Conservation (phyloP, 1,140 invertebrate genomes). For the Apocrypta bakeri region DNA sequence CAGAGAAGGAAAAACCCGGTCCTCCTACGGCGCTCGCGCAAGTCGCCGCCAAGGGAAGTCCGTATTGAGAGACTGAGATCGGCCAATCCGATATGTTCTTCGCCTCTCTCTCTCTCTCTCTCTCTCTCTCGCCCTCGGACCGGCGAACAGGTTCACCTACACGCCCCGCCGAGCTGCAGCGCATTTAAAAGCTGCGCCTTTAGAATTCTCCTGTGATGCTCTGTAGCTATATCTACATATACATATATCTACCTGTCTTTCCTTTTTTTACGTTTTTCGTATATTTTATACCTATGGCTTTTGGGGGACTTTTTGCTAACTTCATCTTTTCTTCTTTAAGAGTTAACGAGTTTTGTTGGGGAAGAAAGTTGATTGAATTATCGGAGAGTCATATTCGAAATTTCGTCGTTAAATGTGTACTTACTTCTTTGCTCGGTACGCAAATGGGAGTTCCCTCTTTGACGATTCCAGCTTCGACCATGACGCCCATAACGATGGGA, state of each 20-base stretch:
- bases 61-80: slow-evolving; percentile 53
- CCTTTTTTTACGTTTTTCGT: background rate
- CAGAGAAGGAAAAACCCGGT: slow-evolving; percentile 59
- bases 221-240: background rate
- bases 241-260: slow-evolving; percentile 4
- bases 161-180: slow-evolving; percentile 47
- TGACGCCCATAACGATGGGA: slow-evolving; percentile 97
- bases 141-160: slow-evolving; percentile 71
- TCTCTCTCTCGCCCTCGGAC: slow-evolving; percentile 41
- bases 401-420: slow-evolving; percentile 50
- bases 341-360: no score
- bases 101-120: background rate
- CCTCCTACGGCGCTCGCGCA: slow-evolving; percentile 59
- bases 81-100: slow-evolving; percentile 58
- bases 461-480: slow-evolving; percentile 95
- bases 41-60: slow-evolving; percentile 19
- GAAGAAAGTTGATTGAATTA: no score
- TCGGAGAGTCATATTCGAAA: no score
- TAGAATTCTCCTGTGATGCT: background rate
- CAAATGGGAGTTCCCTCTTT: slow-evolving; percentile 98
- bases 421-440: slow-evolving; percentile 95
- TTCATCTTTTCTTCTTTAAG: background rate
- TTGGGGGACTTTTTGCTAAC: background rate
- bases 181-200: slow-evolving; percentile 18
- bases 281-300: background rate